phyloP scores from a whole-genome alignment of 2,113 vertebrate genomes.

The Gavia stellata region DNA sequence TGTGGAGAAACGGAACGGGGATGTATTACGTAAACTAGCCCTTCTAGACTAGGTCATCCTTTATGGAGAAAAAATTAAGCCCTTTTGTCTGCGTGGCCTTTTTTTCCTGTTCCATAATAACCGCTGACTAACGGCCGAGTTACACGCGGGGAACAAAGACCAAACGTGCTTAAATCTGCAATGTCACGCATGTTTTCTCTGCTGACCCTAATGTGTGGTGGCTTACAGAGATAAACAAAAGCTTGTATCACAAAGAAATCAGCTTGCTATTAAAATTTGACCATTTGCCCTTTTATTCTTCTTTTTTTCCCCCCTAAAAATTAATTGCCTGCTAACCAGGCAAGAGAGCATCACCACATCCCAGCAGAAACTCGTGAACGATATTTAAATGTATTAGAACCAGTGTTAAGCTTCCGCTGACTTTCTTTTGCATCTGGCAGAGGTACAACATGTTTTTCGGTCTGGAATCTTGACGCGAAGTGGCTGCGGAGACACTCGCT shows the following conservation, averaged over 20 bases:
- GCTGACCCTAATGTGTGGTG: neutral
- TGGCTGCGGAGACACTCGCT: neutral
- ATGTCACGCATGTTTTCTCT: accelerated
- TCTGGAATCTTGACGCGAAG: too few relatives aligned
- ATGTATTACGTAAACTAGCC: accelerated
- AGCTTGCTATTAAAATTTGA: too few relatives aligned
- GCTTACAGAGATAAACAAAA: neutral
- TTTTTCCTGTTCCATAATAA: neutral
- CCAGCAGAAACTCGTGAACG: accelerated
- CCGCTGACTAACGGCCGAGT: too few relatives aligned
- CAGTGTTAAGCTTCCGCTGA: accelerated
- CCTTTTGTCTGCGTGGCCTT: neutral
- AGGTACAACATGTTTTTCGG: neutral
- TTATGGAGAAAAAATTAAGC: too few relatives aligned
- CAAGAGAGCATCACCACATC: too few relatives aligned
- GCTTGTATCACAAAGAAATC: neutral
- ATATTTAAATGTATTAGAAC: neutral
- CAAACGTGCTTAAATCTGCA: neutral
- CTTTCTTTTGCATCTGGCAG: neutral
- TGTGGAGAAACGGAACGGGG: too few relatives aligned
- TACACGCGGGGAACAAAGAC: neutral
- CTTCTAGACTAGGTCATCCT: neutral
- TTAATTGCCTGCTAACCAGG: neutral
- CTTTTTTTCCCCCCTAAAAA: neutral
- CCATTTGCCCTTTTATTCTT: accelerated